Conservation (phyloP, 2,113 vertebrate species). For the Eretmochelys imbricata region DNA sequence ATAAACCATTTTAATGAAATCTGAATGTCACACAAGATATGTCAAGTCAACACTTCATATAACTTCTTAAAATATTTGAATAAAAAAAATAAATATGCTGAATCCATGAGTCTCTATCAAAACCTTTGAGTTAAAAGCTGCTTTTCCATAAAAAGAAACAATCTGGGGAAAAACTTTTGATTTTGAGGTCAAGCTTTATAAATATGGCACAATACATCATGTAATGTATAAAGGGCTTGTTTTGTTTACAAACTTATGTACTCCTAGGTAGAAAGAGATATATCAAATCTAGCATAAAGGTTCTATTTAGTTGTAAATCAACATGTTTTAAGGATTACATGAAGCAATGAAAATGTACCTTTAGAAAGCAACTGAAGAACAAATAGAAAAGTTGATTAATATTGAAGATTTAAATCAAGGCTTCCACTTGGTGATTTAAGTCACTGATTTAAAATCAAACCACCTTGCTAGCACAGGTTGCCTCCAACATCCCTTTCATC, state of each 20-base stretch:
- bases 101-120: background rate
- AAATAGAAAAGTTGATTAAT: background rate
- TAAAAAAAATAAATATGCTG: background rate
- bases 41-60: background rate
- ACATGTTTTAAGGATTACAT: background rate
- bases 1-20: background rate
- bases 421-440: background rate
- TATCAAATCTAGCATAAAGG: background rate
- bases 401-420: background rate
- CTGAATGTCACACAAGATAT: background rate
- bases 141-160: background rate
- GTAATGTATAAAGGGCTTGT: background rate
- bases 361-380: too few relatives aligned
- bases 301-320: background rate
- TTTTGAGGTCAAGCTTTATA: background rate
- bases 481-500: background rate
- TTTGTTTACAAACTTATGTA: background rate
- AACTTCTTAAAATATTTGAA: background rate
- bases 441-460: background rate
- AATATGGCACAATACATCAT: background rate
- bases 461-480: rapidly evolving
- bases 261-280: background rate
- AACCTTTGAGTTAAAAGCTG: background rate
- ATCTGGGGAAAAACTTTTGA: background rate
- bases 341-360: background rate